Percentiles rank a stretch among this genome's conserved stretches.
phyloP scores from a whole-genome alignment of 2,113 vertebrate genomes.

The Harpagus bidentatus region DNA sequence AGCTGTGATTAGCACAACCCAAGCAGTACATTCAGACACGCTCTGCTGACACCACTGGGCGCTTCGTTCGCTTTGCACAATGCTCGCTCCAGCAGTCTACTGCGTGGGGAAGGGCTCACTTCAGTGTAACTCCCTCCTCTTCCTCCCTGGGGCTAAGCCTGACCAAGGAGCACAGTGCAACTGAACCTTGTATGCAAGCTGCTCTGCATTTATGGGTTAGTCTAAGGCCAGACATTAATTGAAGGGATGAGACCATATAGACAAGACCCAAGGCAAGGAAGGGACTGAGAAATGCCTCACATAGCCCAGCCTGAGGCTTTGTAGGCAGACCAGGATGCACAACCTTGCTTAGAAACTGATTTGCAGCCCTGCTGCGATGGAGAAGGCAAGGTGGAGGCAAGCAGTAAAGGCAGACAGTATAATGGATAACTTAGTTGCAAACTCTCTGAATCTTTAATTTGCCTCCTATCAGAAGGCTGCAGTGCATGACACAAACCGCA shows the following conservation, averaged over 20 bases:
- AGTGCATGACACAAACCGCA: neutral
- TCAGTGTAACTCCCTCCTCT: neutral
- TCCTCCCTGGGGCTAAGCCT: neutral
- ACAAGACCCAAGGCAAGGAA: neutral
- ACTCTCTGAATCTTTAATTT: neutral
- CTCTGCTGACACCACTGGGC: fast-evolving
- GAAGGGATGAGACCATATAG: neutral
- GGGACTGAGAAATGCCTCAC: neutral
- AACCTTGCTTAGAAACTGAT: neutral
- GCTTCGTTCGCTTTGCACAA: fast-evolving
- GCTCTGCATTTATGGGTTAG: neutral
- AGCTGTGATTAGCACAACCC: neutral
- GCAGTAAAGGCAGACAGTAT: neutral
- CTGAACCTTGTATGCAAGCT: neutral
- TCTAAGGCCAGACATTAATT: neutral
- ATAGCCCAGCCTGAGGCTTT: neutral
- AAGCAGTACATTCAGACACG: neutral
- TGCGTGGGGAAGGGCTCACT: neutral
- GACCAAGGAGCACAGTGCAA: neutral
- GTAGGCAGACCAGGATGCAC: neutral
- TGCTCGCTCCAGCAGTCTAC: neutral
- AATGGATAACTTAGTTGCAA: neutral
- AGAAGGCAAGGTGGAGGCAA: neutral
- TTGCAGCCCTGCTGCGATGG: neutral
- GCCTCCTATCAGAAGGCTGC: neutral